These are phyloP conservation scores for Melikaiella ostensackeni DNA, from an alignment of 2,888 invertebrate species.

Conservation along the genomic window DNA sequence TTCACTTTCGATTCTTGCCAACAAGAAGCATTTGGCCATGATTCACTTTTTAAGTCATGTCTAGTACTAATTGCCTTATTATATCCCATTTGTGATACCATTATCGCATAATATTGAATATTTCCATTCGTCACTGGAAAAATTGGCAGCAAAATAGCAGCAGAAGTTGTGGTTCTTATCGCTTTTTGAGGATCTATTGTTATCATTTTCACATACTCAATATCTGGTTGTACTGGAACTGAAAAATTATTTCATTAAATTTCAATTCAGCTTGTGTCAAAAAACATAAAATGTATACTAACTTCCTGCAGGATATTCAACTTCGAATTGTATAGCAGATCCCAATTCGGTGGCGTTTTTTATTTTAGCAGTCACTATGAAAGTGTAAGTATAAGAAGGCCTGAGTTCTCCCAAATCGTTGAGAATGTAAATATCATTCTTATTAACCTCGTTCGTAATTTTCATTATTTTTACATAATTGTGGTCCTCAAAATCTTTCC, in stretches of 20 bases:
- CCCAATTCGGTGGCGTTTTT: slow-evolving; percentile 55
- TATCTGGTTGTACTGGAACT: slow-evolving; percentile 69
- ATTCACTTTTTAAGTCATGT: slow-evolving; percentile 53
- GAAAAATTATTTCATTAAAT: slow-evolving; percentile 16
- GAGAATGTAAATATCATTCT: slow-evolving; percentile 56
- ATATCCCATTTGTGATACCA: slow-evolving; percentile 63
- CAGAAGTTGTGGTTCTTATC: slow-evolving; percentile 64
- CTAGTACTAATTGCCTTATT: slow-evolving; percentile 54
- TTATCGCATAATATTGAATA: slow-evolving; percentile 69
- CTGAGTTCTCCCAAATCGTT: slow-evolving; percentile 60
- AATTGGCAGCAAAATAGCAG: slow-evolving; percentile 67
- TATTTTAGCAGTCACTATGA: slow-evolving; percentile 63
- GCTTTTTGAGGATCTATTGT: slow-evolving; percentile 67
- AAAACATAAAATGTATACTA: slow-evolving; percentile 48
- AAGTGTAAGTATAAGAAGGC: slow-evolving; percentile 66
- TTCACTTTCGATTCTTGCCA: slow-evolving; percentile 68
- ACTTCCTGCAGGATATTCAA: slow-evolving; percentile 70
- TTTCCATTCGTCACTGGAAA: slow-evolving; percentile 66
- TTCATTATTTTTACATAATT: slow-evolving; percentile 45
- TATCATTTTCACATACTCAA: slow-evolving; percentile 65
- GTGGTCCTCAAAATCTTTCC: slow-evolving; percentile 54
- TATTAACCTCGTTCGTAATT: slow-evolving; percentile 42
- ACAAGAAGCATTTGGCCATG: slow-evolving; percentile 64
- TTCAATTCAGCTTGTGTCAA: too few relatives aligned
- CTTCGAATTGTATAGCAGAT: slow-evolving; percentile 39